Evolutionary conservation across 2,113 vertebrate species (phyloP).

Genomic region (Prinia subflava): DNA sequence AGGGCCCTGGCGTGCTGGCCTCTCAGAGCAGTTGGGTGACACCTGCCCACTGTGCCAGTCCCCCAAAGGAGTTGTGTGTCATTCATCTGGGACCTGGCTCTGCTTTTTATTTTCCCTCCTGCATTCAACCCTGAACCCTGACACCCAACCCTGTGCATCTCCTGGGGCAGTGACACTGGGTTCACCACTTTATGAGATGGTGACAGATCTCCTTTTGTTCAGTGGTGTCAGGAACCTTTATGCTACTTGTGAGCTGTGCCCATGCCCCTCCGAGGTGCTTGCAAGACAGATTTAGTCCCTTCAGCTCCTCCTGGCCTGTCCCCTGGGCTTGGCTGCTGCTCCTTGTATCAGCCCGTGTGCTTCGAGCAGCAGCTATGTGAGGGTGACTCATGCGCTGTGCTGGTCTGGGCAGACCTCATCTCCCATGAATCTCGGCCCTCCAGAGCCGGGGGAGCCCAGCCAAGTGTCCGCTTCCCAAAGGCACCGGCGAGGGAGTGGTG

Average conservation of each 20-base stretch:
- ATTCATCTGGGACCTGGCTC: background rate
- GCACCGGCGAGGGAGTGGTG: slow-evolving; percentile 1
- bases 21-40: background rate
- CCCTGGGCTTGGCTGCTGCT: background rate
- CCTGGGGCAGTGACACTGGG: background rate
- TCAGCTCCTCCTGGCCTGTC: background rate
- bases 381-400: slow-evolving; percentile 34
- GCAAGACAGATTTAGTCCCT: slow-evolving; percentile 25
- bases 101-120: background rate
- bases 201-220: slow-evolving; percentile 16
- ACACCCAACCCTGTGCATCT: background rate
- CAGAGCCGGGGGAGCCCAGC: background rate
- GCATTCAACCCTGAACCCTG: background rate
- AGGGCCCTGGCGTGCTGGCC: background rate
- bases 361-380: background rate
- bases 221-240: background rate
- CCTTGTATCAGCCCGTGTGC: background rate
- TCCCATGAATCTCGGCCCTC: background rate
- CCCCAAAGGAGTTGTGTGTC: background rate
- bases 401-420: slow-evolving; percentile 26
- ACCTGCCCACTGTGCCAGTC: background rate
- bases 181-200: background rate
- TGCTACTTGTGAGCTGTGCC: background rate
- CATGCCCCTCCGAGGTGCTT: background rate
- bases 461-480: background rate